Evolutionary conservation across 2,113 vertebrate genomes (phyloP), one percentile per base, ranked within the genome.

Genomic region (Hiodon tergisus): DNA sequence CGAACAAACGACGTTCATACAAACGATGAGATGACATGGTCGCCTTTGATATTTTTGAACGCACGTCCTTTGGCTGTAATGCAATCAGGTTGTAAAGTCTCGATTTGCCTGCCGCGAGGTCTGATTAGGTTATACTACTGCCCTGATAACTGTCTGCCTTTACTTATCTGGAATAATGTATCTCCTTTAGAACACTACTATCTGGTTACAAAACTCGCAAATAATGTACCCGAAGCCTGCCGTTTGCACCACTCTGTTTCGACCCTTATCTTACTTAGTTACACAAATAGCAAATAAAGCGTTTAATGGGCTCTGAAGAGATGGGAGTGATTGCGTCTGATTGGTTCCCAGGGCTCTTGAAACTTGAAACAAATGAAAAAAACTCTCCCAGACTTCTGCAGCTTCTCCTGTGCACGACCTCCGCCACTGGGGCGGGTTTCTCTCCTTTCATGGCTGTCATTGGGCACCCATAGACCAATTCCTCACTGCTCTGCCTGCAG

Each of bases 251-350:
- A 50, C 13, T 72, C 2, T 53, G 57, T 60, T 62, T 73, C 58
- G 11, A 1, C 3, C 48, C 51, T 73, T 73, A 73, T 61, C 74
- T 70, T 68, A 75, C 67, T 67, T 31, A 52, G 57, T 76, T 61
- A 59, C 48, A 69, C 55, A 46, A 76, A 69, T 69, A 76, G 50
- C 10, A 76, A 71, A 76, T 61, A 55, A 71, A 62, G 14, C 17
- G 65, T 53, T 60, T 60, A 52, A 66, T 67, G 52, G 61, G 31
- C 31, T 71, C 60, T 5, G 9, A 65, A 50, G 31, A 71, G 69
- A 6, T 31, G 53, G 7, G 0, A 4, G 8, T 5, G 55, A 66
- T 72, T n/a, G 48, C 5, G 50, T 53, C 58, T 71, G 51, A 76
- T 69, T 76, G 67, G 63, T 71, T 71, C 14, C 17, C 67, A 55